Conservation (phyloP, 2,797 vertebrate species). For the Geotria australis region DNA sequence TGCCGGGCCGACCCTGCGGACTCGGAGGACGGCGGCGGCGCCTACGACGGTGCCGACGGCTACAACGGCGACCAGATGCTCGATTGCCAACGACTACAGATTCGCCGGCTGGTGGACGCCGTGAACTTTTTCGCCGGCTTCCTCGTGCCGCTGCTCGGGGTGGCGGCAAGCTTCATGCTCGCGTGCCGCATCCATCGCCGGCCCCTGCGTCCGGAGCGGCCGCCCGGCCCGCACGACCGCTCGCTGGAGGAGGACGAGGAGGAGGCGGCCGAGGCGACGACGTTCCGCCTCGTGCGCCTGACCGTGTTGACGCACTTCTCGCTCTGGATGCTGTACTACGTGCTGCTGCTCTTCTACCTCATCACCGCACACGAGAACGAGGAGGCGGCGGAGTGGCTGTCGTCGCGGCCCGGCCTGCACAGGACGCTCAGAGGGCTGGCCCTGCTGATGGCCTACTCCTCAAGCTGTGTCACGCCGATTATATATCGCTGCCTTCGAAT, state of each 20-base stretch:
- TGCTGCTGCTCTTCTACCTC: constrained; percentile 45
- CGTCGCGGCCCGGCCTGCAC: too few species aligned
- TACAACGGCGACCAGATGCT: background rate
- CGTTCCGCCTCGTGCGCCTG: constrained; percentile 51
- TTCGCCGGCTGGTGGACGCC: constrained; percentile 1
- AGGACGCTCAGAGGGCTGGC: constrained; percentile 18
- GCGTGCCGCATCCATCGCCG: background rate
- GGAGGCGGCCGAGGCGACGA: constrained; percentile 58
- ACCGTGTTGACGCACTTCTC: constrained; percentile 62
- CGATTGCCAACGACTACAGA: background rate
- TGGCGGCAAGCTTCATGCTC: background rate
- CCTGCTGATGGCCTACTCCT: constrained; percentile 53
- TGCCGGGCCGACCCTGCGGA: constrained; percentile 75
- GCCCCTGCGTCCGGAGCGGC: background rate
- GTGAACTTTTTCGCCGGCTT: constrained; percentile 1
- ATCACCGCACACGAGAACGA: constrained; percentile 22
- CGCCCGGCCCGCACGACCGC: constrained; percentile 18
- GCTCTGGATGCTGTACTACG: constrained; percentile 75
- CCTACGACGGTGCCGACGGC: background rate
- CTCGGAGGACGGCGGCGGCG: constrained; percentile 6
- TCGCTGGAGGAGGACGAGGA: constrained; percentile 84
- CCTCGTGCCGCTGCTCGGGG: background rate
- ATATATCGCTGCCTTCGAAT: constrained; percentile 68
- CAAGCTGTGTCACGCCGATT: constrained; percentile 61
- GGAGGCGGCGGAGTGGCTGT: constrained; percentile 9